These are phyloP conservation scores for Cheumatopsyche charites DNA, from an alignment of 1,140 invertebrate genomes.

Conservation along the genomic window DNA sequence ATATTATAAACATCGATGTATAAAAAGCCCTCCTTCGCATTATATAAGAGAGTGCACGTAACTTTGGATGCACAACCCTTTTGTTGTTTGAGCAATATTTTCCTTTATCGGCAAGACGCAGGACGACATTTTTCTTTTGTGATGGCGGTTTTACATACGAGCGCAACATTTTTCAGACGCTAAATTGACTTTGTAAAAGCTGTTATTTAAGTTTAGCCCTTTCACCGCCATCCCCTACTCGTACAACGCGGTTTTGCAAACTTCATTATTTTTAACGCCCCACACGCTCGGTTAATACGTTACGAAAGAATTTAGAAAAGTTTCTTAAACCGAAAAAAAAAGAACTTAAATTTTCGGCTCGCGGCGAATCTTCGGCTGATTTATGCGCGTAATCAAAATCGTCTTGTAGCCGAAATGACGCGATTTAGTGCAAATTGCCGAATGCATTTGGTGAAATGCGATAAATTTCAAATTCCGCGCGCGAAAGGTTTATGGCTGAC, in stretches of 20 bases:
- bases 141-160: not conserved
- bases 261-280: no score
- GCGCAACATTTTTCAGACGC: not conserved
- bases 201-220: constrained; percentile 18
- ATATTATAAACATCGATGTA: no score
- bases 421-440: constrained; percentile 35
- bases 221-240: no score
- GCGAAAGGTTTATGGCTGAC: constrained; percentile 25
- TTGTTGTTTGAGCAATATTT: not conserved
- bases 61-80: constrained; percentile 12
- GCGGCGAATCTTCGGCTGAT: not conserved
- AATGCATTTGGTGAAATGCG: constrained; percentile 37
- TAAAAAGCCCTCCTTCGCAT: no score
- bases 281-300: no score
- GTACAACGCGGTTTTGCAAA: no score
- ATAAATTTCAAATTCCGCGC: constrained; percentile 30
- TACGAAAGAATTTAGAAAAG: no score
- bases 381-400: constrained; percentile 19
- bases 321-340: no score
- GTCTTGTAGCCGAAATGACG: constrained; percentile 23
- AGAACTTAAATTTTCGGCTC: no score
- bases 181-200: constrained; percentile 24
- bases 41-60: no score
- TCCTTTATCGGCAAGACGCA: constrained; percentile 19
- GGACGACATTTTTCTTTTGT: constrained; percentile 25